Evolutionary conservation across 2,797 vertebrate genomes (phyloP).

Genomic region (Malurus leucopterus): DNA sequence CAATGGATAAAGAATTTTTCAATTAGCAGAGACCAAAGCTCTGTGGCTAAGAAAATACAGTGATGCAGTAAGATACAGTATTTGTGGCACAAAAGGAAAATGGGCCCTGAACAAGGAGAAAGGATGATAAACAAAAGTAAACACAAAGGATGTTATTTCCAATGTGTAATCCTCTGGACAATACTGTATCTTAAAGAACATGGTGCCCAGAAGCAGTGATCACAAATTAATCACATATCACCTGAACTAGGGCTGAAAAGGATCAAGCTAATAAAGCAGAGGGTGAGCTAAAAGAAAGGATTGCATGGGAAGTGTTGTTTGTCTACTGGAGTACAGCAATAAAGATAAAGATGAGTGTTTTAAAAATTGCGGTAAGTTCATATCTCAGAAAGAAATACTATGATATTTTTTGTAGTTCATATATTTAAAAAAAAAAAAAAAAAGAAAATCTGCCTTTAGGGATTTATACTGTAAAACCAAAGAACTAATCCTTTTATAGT

Average conservation of each 20-base stretch:
- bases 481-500: conserved; percentile 33
- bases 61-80: conserved; percentile 22
- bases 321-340: not conserved
- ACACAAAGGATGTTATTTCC: conserved; percentile 57
- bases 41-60: conserved; percentile 15
- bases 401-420: not conserved
- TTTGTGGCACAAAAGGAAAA: conserved; percentile 37
- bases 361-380: not conserved
- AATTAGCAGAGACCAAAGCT: conserved; percentile 64
- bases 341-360: not conserved
- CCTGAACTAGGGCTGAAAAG: not conserved
- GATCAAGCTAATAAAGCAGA: not conserved
- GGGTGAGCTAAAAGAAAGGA: not conserved
- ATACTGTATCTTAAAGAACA: not conserved
- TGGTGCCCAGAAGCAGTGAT: not conserved
- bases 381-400: not conserved
- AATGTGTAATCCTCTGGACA: conserved; percentile 18
- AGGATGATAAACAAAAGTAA: conserved; percentile 63
- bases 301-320: not conserved
- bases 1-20: conserved; percentile 67
- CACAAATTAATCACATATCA: conserved; percentile 23
- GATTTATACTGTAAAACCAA: conserved; percentile 7
- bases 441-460: not conserved
- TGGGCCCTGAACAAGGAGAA: conserved; percentile 6
- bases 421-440: not conserved